phyloP scores from a whole-genome alignment of 2,888 invertebrate genomes.

The Atethmia centrago region DNA sequence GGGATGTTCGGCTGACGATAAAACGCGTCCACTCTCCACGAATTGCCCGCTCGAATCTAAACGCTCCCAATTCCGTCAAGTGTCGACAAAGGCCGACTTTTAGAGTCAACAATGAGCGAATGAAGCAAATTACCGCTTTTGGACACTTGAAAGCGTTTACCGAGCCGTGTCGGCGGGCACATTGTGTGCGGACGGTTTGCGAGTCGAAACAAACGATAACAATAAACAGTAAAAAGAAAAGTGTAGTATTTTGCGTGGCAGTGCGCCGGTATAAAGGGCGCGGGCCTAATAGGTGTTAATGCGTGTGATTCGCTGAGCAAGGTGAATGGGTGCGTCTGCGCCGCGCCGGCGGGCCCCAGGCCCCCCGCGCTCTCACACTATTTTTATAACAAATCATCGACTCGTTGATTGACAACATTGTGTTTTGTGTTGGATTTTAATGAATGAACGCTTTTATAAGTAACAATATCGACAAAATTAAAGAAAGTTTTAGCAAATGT shows the following conservation, averaged over 20 bases:
- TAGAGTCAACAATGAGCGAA: constrained; percentile 88
- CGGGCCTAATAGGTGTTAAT: constrained; percentile 87
- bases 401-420: constrained; percentile 84
- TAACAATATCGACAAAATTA: constrained; percentile 36
- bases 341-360: constrained; percentile 63
- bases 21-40: constrained; percentile 85
- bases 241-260: constrained; percentile 88
- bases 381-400: constrained; percentile 88
- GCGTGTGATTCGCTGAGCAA: constrained; percentile 84
- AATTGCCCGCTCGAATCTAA: constrained; percentile 89
- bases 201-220: constrained; percentile 89
- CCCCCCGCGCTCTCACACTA: constrained; percentile 68
- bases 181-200: constrained; percentile 88
- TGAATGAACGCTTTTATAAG: constrained; percentile 73
- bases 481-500: constrained; percentile 8
- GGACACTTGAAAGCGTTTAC: constrained; percentile 87
- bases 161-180: constrained; percentile 84
- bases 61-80: constrained; percentile 89
- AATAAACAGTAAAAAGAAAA: constrained; percentile 90
- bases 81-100: constrained; percentile 89
- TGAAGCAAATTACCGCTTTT: constrained; percentile 89
- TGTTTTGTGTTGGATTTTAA: constrained; percentile 77
- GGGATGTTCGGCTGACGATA: constrained; percentile 71
- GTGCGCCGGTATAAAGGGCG: constrained; percentile 82
- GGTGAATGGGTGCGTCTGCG: constrained; percentile 78